Conservation (phyloP, 1,140 invertebrate species). For the Lanistes nyassanus region DNA sequence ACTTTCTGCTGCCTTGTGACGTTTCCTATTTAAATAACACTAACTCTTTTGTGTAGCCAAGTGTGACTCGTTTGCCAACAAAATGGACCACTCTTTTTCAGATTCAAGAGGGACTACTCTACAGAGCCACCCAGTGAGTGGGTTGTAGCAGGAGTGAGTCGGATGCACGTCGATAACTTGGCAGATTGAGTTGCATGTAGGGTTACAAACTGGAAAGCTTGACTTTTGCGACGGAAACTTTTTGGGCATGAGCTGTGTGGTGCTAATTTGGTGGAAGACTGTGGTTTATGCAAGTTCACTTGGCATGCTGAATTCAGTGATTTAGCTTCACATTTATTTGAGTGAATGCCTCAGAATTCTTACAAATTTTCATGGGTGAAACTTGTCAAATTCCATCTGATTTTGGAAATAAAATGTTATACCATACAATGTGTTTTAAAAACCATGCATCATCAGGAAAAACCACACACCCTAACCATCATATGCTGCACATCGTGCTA, state of each 20-base stretch:
- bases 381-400: neutral
- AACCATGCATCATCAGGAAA: neutral
- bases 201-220: too few species aligned
- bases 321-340: too few species aligned
- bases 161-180: constrained; percentile 14
- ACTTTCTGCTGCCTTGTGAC: neutral
- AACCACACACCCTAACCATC: too few species aligned
- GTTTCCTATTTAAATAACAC: neutral
- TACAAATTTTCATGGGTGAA: too few species aligned
- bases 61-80: neutral
- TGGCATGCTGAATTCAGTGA: too few species aligned
- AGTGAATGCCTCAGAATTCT: too few species aligned
- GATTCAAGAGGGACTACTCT: constrained; percentile 21
- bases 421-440: neutral
- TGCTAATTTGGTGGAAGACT: too few species aligned
- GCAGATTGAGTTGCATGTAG: too few species aligned
- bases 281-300: too few species aligned
- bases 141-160: constrained; percentile 1
- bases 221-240: too few species aligned
- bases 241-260: too few species aligned
- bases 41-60: neutral
- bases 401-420: neutral
- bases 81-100: neutral
- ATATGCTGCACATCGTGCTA: too few species aligned
- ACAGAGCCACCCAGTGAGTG: constrained; percentile 3